Base-by-base conservation (phyloP, 2,797 vertebrate genomes). In the Numenius phaeopus region DNA sequence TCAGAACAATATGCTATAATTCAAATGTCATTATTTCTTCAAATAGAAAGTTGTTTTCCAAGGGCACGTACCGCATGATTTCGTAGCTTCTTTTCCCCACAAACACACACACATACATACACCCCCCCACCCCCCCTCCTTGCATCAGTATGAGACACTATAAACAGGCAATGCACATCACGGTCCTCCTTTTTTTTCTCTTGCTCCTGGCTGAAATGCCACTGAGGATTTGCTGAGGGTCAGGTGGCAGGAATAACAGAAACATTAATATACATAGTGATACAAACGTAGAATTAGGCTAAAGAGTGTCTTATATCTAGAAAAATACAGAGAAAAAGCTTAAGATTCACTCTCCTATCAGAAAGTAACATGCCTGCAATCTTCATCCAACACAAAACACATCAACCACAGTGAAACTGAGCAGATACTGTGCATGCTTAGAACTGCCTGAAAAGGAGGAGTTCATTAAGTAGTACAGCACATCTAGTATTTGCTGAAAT, bases 41-140 rank as follows among this genome's bases (percentile, higher is more conserved):
- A 50, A 79, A 75, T 2, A 50, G 18, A 39, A 71, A 87, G 44
- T 3, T 78, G 22, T 39, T 87, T 81, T 58, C 62, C 61, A 62
- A 72, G 75, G 64, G 44, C 37, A 90, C 0, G 0, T 15, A 32
- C 50, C 61, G 52, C 16, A 13, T 14, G 23, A 57, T 69, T 64
- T 76, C 4, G 1, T 64, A 44, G 21, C 50, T 75, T 79, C 42
- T 69, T 32, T 76, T 52, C 11, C 57, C 22, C 40, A 27, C 24
- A 66, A 19, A 66, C 20, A 65, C 14, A 29, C 17, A 13, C 10
- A 59, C n/a, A 15, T 19, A 30, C 11, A 50, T 24, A 1, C 22
- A 5, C 7, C 0, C 6, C 2, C 6, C 3, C 32, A 1, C 26
- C 4, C 8, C 0, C 5, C 3, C 32, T 34, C 47, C 7, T 10